Conservation (phyloP, 1,140 invertebrate species). For the Chironomus tepperi region DNA sequence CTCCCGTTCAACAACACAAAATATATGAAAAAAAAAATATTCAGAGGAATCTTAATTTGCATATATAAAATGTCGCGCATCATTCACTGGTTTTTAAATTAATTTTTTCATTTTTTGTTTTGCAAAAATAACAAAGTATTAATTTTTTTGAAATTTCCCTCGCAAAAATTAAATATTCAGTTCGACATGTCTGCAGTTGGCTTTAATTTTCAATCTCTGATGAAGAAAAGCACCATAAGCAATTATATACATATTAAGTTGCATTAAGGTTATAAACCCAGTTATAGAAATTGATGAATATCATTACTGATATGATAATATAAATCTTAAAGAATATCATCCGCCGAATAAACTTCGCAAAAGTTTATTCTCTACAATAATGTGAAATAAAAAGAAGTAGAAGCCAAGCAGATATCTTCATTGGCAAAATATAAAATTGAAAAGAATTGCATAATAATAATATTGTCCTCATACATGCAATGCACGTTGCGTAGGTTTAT, state of each 20-base stretch:
- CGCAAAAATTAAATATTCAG: too few species aligned
- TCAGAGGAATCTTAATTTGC: constrained; percentile 19
- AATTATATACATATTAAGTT: too few species aligned
- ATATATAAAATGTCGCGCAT: constrained; percentile 19
- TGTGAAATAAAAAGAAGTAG: neutral
- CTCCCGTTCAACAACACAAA: neutral
- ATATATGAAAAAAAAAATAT: neutral
- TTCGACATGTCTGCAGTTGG: too few species aligned
- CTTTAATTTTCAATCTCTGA: too few species aligned
- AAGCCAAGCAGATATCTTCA: neutral
- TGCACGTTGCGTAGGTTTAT: constrained; percentile 11
- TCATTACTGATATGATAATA: too few species aligned
- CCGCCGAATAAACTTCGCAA: neutral
- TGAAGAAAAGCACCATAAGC: too few species aligned
- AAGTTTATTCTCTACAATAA: neutral
- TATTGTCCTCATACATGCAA: constrained; percentile 12
- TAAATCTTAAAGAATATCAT: neutral
- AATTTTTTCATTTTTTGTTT: neutral
- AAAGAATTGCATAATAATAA: constrained; percentile 18
- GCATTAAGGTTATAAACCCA: too few species aligned
- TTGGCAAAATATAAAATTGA: neutral
- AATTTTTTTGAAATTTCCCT: too few species aligned
- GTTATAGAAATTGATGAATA: too few species aligned
- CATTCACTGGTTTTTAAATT: constrained; percentile 9
- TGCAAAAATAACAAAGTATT: neutral